Conservation (phyloP, 2,797 vertebrate species). For the Mycteria americana region DNA sequence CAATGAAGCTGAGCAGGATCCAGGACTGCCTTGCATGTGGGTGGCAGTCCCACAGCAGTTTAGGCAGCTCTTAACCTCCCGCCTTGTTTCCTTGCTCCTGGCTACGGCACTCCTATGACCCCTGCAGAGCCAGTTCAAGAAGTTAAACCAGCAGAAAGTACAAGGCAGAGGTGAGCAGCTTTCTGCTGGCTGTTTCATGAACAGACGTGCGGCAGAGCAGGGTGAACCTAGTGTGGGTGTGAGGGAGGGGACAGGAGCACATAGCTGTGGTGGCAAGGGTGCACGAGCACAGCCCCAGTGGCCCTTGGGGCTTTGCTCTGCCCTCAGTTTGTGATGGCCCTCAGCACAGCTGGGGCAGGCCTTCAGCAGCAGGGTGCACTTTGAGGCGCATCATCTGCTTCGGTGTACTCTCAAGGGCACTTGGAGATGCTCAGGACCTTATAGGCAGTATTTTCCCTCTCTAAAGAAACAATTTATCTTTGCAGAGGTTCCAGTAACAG, state of each 20-base stretch:
- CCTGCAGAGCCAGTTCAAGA: neutral
- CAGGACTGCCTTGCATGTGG: neutral
- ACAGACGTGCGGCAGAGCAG: neutral
- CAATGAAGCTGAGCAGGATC: neutral
- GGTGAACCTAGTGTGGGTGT: neutral
- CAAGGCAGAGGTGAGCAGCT: neutral
- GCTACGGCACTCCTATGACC: neutral
- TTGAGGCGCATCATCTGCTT: neutral
- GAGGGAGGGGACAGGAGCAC: neutral
- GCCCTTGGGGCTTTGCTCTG: neutral
- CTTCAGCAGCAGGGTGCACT: neutral
- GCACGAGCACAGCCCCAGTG: too few species aligned
- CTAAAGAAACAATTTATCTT: neutral
- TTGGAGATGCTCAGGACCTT: neutral
- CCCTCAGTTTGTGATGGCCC: neutral
- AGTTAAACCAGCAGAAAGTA: neutral
- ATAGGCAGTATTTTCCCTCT: neutral
- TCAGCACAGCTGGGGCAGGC: neutral
- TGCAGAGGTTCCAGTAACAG: neutral
- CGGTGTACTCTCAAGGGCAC: fast-evolving
- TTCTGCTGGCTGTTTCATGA: neutral
- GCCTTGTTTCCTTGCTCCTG: neutral
- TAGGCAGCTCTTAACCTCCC: neutral
- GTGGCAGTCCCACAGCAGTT: neutral
- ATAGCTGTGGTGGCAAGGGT: neutral